Conservation (phyloP, 2,888 invertebrate species). For the Melolontha melolontha region DNA sequence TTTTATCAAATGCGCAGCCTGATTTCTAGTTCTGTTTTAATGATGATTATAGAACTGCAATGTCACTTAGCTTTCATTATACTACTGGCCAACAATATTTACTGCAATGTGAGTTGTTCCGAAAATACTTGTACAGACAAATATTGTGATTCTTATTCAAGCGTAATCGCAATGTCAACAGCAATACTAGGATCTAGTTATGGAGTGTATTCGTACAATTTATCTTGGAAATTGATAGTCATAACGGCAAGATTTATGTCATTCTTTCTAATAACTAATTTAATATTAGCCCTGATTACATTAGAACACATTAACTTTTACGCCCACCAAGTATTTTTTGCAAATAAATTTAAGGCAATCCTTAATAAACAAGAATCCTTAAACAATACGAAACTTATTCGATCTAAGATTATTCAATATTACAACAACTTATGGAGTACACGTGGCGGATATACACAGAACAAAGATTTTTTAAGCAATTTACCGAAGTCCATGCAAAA, state of each 20-base stretch:
- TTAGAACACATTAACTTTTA: slow-evolving; percentile 30
- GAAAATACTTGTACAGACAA: slow-evolving; percentile 1
- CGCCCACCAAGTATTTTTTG: slow-evolving; percentile 24
- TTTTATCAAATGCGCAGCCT: slow-evolving; percentile 15
- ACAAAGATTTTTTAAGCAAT: neutral
- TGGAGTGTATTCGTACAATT: slow-evolving; percentile 1
- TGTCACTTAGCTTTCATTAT: slow-evolving; percentile 26
- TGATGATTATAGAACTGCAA: slow-evolving; percentile 24
- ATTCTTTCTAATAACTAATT: slow-evolving; percentile 24
- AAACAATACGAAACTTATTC: slow-evolving; percentile 1
- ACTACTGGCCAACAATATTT: slow-evolving; percentile 27
- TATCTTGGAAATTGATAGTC: slow-evolving; percentile 27
- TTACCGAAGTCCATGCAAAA: slow-evolving; percentile 44
- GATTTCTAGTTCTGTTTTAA: slow-evolving; percentile 16
- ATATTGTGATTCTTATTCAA: slow-evolving; percentile 7
- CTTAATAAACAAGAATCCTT: neutral
- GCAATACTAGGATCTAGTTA: slow-evolving; percentile 14
- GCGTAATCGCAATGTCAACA: slow-evolving; percentile 8
- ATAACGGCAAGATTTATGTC: slow-evolving; percentile 1
- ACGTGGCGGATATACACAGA: slow-evolving; percentile 30
- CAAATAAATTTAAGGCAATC: slow-evolving; percentile 21
- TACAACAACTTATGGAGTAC: slow-evolving; percentile 33
- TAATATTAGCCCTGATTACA: slow-evolving; percentile 22
- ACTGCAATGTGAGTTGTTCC: slow-evolving; percentile 35
- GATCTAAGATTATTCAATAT: slow-evolving; percentile 5